Percentiles rank a stretch among this genome's conserved stretches.
phyloP scores from a whole-genome alignment of 2,113 vertebrate species.

The Aythya baeri region DNA sequence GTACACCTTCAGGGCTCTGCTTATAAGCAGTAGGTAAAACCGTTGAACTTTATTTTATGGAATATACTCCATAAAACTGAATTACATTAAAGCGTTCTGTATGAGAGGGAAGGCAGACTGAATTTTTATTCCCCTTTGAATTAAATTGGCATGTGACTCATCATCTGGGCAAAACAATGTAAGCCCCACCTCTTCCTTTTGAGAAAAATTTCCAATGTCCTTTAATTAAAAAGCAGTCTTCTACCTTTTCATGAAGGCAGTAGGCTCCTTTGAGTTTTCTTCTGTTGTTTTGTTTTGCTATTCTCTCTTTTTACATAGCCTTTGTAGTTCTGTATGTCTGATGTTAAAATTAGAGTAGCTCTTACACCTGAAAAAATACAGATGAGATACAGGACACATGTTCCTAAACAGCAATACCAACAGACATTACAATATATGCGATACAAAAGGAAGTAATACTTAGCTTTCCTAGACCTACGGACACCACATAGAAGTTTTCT shows the following conservation, averaged over 20 bases:
- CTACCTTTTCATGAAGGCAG: neutral
- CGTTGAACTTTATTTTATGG: neutral
- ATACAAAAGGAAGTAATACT: neutral
- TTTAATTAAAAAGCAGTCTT: neutral
- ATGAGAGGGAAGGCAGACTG: neutral
- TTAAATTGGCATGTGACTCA: neutral
- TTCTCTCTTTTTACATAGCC: neutral
- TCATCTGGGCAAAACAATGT: neutral
- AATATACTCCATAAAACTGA: neutral
- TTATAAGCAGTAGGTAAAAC: neutral
- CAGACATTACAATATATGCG: neutral
- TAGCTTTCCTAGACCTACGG: neutral
- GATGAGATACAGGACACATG: neutral
- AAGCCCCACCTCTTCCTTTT: neutral
- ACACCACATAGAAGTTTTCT: neutral
- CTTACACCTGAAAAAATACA: neutral
- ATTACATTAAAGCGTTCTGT: neutral
- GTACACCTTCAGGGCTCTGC: neutral
- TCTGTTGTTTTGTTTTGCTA: neutral
- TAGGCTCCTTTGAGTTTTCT: neutral
- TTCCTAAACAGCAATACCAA: neutral
- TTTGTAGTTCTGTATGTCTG: neutral
- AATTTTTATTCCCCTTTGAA: constrained; percentile 3
- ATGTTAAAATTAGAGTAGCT: neutral
- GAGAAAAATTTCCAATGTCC: neutral